Conservation (phyloP, 1,140 invertebrate species). For the Ganaspis sp. region DNA sequence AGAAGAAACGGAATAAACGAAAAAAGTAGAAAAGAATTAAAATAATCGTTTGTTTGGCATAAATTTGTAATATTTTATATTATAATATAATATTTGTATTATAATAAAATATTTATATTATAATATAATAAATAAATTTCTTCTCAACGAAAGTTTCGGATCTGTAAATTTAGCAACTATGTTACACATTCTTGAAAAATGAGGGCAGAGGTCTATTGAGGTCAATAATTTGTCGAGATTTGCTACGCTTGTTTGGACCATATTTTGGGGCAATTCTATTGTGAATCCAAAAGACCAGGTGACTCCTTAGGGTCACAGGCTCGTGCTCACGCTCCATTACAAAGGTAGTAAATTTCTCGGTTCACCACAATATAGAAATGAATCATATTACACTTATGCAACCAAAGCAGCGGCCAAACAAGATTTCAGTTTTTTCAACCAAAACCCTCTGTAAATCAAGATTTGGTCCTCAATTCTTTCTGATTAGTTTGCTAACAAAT, state of each 20-base stretch:
- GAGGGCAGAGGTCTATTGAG: background rate
- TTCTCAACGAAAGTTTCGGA: too few species aligned
- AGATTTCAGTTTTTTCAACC: background rate
- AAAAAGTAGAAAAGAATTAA: too few species aligned
- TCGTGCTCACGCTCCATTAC: slow-evolving; percentile 51
- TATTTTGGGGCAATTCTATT: slow-evolving; percentile 51
- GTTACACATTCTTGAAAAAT: background rate
- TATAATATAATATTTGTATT: too few species aligned
- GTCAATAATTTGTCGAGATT: slow-evolving; percentile 63
- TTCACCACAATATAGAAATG: slow-evolving; percentile 52
- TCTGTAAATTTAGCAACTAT: background rate
- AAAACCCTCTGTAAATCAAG: background rate
- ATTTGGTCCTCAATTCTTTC: background rate
- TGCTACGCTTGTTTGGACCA: slow-evolving; percentile 60
- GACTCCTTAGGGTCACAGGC: slow-evolving; percentile 51
- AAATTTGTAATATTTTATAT: too few species aligned
- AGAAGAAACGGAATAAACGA: too few species aligned
- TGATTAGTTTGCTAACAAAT: too few species aligned
- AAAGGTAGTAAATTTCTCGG: slow-evolving; percentile 63
- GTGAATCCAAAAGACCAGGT: slow-evolving; percentile 58
- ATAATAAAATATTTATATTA: too few species aligned
- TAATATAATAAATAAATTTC: too few species aligned
- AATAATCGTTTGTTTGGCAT: too few species aligned
- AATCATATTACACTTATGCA: slow-evolving; percentile 39
- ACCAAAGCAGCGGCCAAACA: background rate